Evolutionary conservation across 2,888 invertebrate species (phyloP).

Genomic region (Eupithecia inturbata): DNA sequence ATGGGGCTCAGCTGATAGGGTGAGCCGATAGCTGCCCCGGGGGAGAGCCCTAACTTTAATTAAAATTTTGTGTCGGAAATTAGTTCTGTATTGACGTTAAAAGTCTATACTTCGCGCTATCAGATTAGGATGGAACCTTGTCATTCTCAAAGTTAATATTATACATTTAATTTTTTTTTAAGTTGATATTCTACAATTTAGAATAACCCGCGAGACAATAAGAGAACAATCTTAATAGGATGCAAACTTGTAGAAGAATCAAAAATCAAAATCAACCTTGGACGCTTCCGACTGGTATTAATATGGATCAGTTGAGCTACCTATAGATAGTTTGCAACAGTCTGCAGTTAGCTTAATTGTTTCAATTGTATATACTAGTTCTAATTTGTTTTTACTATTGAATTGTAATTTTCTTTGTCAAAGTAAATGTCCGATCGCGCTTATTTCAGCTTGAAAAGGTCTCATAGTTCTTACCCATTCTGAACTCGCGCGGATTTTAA

Average conservation of each 20-base stretch:
- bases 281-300: too few species aligned
- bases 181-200: too few species aligned
- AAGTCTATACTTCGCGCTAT: neutral
- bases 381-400: too few species aligned
- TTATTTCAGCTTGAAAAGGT: neutral
- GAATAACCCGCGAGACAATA: too few species aligned
- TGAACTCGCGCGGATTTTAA: neutral
- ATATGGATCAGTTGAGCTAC: too few species aligned
- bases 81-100: neutral
- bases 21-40: conserved; percentile 9
- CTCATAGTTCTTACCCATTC: neutral
- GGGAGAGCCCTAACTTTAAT: neutral
- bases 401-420: too few species aligned
- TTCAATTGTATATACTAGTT: too few species aligned
- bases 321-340: too few species aligned
- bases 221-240: neutral
- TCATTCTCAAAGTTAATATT: neutral
- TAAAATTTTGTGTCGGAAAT: neutral
- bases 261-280: too few species aligned
- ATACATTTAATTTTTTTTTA: neutral
- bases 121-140: neutral
- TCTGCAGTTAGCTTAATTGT: too few species aligned
- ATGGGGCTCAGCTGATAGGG: neutral
- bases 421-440: neutral
- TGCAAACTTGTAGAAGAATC: too few species aligned